Percentiles rank a stretch among this genome's conserved stretches.
Evolutionary conservation across 1,140 invertebrate species (phyloP).

Genomic region (Campodea augens): DNA sequence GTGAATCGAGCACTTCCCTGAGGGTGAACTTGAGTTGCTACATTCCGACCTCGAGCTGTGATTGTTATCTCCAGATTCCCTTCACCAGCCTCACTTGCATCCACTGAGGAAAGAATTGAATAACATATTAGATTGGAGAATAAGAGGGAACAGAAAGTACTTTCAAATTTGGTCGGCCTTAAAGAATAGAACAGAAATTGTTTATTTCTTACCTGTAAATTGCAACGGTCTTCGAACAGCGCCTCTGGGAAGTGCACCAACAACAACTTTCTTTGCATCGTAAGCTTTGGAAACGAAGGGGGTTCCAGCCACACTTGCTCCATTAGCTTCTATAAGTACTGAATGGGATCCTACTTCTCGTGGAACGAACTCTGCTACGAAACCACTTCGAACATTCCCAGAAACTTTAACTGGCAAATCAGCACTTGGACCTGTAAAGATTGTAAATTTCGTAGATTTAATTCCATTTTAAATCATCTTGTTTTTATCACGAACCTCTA

Average conservation of each 20-base stretch:
- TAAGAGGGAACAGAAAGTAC: no score
- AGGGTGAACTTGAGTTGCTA: constrained; percentile 93
- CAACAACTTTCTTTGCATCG: constrained; percentile 70
- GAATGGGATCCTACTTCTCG: constrained; percentile 73
- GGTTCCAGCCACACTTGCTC: constrained; percentile 69
- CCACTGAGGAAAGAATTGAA: constrained; percentile 36
- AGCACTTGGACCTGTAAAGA: constrained; percentile 35
- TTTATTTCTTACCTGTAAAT: constrained; percentile 40
- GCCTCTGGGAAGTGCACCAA: constrained; percentile 63
- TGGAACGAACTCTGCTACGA: constrained; percentile 79
- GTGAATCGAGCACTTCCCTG: constrained; percentile 76
- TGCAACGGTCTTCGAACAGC: constrained; percentile 63
- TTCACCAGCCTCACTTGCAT: constrained; percentile 90
- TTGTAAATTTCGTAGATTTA: no score
- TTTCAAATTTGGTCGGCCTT: neutral
- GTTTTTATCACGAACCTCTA: constrained; percentile 30
- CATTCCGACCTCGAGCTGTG: constrained; percentile 75
- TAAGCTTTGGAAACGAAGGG: constrained; percentile 86
- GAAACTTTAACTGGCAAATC: constrained; percentile 76
- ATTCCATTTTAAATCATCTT: no score
- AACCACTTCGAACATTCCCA: constrained; percentile 63
- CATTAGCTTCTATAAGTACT: constrained; percentile 78
- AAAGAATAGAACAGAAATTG: neutral
- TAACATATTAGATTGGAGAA: no score
- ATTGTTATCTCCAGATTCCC: constrained; percentile 96